A percentile compares a stretch with the other conserved stretches of the same genome.
These are phyloP conservation scores for Spodoptera exigua DNA, from an alignment of 2,888 invertebrate genomes.

Conservation along the genomic window DNA sequence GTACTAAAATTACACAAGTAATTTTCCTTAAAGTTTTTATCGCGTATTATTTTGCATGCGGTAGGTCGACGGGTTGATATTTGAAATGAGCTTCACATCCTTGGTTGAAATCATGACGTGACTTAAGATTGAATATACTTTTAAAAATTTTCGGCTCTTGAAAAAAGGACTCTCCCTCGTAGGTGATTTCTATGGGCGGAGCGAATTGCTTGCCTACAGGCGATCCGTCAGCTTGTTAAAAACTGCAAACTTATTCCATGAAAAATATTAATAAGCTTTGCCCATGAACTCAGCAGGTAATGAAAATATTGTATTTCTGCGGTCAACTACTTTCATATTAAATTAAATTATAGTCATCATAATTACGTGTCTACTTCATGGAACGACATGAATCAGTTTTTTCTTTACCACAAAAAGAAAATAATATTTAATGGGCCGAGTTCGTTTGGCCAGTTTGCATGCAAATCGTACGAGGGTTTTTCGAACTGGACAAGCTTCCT, in stretches of 20 bases:
- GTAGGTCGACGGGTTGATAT: no score
- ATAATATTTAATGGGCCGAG: slow-evolving; percentile 16
- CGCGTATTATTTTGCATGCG: slow-evolving; percentile 4
- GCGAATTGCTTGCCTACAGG: no score
- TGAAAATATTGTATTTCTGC: slow-evolving; percentile 44
- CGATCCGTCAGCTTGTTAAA: no score
- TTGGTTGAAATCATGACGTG: no score
- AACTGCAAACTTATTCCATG: no score
- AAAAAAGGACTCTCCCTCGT: no score
- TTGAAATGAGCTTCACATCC: no score
- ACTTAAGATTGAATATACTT: no score
- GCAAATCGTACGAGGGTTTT: slow-evolving; percentile 13
- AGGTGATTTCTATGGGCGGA: no score
- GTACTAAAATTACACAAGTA: no score
- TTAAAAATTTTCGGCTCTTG: no score
- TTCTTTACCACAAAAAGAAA: slow-evolving; percentile 13
- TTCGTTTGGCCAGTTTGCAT: slow-evolving; percentile 11
- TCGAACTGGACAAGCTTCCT: slow-evolving; percentile 30
- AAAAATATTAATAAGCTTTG: slow-evolving; percentile 16
- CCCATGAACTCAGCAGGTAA: slow-evolving; percentile 31
- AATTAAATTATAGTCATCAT: slow-evolving; percentile 46
- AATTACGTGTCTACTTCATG: slow-evolving; percentile 32
- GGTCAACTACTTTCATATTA: slow-evolving; percentile 36
- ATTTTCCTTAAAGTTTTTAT: slow-evolving; percentile 50
- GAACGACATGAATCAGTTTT: slow-evolving; percentile 19